These are phyloP conservation scores for Psammodynastes pulverulentus DNA, from an alignment of 2,113 vertebrate genomes.

Conservation along the genomic window DNA sequence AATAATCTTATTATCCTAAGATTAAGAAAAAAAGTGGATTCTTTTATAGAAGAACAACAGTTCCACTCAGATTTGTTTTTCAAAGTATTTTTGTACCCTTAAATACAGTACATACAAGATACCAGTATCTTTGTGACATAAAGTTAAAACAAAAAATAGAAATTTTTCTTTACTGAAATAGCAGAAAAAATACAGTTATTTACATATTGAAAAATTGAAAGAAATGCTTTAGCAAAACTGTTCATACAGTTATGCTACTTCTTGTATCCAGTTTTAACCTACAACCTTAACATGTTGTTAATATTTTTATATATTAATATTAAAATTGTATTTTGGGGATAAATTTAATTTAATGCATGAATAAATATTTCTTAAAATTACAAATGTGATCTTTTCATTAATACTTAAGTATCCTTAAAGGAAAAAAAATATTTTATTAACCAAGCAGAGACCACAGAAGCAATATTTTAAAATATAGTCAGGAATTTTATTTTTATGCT, in stretches of 20 bases:
- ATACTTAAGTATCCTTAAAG: background rate
- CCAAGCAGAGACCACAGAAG: background rate
- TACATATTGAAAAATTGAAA: background rate
- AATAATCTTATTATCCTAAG: background rate
- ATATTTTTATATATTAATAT: constrained; percentile 13
- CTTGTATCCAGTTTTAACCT: background rate
- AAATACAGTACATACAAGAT: background rate
- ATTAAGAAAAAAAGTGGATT: background rate
- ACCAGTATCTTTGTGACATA: background rate
- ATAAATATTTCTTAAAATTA: background rate
- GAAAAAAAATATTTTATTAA: background rate
- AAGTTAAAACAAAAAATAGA: background rate
- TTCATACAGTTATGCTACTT: background rate
- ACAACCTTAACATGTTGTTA: constrained; percentile 14
- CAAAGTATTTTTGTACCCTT: background rate
- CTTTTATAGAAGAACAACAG: background rate
- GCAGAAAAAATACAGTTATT: background rate
- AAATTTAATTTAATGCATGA: constrained; percentile 10
- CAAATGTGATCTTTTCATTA: background rate
- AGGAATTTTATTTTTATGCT: background rate
- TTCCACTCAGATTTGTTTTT: background rate
- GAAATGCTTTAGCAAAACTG: background rate
- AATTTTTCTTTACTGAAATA: background rate
- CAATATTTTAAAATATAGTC: background rate
- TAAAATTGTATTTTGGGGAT: background rate